These are phyloP conservation scores for Heliconius melpomene DNA, from an alignment of 1,140 invertebrate species.

Conservation along the genomic window DNA sequence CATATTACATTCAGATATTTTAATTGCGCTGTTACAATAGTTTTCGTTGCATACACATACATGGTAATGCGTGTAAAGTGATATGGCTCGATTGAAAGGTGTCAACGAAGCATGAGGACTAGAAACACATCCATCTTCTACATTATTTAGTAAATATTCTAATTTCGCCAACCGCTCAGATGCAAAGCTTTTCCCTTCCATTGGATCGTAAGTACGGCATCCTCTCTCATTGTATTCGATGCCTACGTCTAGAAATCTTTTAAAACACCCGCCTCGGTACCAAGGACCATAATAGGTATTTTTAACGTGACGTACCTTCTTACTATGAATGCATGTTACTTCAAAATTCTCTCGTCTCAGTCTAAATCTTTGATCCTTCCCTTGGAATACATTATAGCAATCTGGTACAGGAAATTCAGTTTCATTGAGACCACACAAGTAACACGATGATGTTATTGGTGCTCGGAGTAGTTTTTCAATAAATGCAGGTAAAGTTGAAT, in stretches of 20 bases:
- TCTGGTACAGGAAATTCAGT: conserved; percentile 29
- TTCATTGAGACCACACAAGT: conserved; percentile 42
- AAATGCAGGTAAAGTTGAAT: not conserved
- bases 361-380: conserved; percentile 16
- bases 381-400: conserved; percentile 37
- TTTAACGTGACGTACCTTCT: conserved; percentile 10
- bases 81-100: conserved; percentile 50
- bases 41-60: conserved; percentile 53
- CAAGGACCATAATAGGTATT: conserved; percentile 26
- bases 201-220: conserved; percentile 39
- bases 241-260: conserved; percentile 51
- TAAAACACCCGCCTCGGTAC: conserved; percentile 48
- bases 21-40: conserved; percentile 41
- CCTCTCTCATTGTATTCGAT: conserved; percentile 47
- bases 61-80: conserved; percentile 54
- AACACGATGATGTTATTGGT: conserved; percentile 32
- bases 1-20: not conserved
- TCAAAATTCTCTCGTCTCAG: conserved; percentile 19
- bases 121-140: conserved; percentile 48
- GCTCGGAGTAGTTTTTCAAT: not conserved
- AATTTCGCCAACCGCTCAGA: conserved; percentile 42
- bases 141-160: conserved; percentile 39
- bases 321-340: conserved; percentile 36
- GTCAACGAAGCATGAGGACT: conserved; percentile 53
- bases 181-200: conserved; percentile 35